Percentiles rank a stretch among this genome's conserved stretches.
phyloP scores from a whole-genome alignment of 1,140 invertebrate species.

The Bombyx mori region DNA sequence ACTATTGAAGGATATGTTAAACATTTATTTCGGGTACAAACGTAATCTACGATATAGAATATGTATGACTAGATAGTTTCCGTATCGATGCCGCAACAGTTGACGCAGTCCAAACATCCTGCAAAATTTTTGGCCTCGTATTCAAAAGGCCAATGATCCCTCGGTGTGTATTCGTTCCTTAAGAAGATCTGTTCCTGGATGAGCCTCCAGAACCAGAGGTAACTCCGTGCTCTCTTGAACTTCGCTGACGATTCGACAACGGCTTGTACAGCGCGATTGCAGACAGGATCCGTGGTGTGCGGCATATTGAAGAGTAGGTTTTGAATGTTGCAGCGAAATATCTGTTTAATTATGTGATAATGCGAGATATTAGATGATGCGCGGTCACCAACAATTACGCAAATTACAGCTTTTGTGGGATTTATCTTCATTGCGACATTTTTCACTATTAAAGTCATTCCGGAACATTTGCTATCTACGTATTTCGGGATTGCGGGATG shows the following conservation, averaged over 20 bases:
- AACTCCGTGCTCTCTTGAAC: constrained; percentile 28
- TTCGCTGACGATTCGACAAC: constrained; percentile 28
- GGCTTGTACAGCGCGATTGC: constrained; percentile 35
- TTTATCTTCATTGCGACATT: no score
- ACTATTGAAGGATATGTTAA: no score
- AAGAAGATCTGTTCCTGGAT: constrained; percentile 35
- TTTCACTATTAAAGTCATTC: no score
- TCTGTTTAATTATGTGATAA: constrained; percentile 18
- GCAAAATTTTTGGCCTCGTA: constrained; percentile 5
- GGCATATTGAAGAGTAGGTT: constrained; percentile 41
- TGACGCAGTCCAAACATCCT: constrained; percentile 8
- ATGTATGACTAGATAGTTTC: no score
- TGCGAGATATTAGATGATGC: no score
- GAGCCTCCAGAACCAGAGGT: constrained; percentile 40
- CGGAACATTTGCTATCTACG: no score
- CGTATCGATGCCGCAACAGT: constrained; percentile 17
- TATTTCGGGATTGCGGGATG: no score
- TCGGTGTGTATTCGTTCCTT: constrained; percentile 24
- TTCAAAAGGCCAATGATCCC: constrained; percentile 27
- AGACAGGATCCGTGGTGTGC: constrained; percentile 31
- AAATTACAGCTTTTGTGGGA: no score
- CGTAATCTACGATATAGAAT: no score
- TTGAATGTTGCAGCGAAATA: constrained; percentile 51
- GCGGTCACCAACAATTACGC: no score
- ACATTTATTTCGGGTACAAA: no score